Evolutionary conservation across 2,113 vertebrate genomes (phyloP).

Genomic region (Cyanistes caeruleus): DNA sequence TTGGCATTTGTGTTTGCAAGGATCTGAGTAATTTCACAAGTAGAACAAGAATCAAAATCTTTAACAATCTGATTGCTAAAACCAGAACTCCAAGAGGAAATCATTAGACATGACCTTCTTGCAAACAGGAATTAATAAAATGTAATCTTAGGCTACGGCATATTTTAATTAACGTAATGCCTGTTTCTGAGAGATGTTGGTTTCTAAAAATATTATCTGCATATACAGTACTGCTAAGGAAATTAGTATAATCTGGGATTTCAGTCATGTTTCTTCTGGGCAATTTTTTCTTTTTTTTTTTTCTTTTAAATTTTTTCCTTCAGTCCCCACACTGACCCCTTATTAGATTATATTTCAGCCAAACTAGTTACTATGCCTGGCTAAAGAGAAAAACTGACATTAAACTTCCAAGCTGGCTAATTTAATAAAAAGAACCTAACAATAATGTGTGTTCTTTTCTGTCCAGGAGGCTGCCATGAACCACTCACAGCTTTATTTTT

Average conservation of each 20-base stretch:
- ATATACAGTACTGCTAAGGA: neutral
- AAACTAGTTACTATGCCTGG: neutral
- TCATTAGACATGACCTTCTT: conserved; percentile 2
- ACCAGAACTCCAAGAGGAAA: conserved; percentile 9
- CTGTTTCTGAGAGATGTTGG: neutral
- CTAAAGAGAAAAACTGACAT: neutral
- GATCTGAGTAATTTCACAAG: neutral
- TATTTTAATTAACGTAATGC: conserved; percentile 12
- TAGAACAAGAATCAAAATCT: neutral
- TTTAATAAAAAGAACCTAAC: neutral
- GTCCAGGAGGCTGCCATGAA: neutral
- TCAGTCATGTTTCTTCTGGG: neutral
- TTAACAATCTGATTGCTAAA: neutral
- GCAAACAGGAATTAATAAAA: conserved; percentile 30
- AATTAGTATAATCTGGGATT: neutral
- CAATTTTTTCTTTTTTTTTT: neutral
- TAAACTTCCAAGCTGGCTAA: neutral
- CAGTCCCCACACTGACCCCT: neutral
- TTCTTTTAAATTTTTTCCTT: neutral
- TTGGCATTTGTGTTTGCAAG: neutral
- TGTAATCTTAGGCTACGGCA: neutral
- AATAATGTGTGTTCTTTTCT: neutral
- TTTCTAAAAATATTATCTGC: conserved; percentile 26
- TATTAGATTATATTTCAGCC: neutral
- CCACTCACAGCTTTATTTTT: neutral